Conservation (phyloP, 2,888 invertebrate species). For the Drosophila limbata region DNA sequence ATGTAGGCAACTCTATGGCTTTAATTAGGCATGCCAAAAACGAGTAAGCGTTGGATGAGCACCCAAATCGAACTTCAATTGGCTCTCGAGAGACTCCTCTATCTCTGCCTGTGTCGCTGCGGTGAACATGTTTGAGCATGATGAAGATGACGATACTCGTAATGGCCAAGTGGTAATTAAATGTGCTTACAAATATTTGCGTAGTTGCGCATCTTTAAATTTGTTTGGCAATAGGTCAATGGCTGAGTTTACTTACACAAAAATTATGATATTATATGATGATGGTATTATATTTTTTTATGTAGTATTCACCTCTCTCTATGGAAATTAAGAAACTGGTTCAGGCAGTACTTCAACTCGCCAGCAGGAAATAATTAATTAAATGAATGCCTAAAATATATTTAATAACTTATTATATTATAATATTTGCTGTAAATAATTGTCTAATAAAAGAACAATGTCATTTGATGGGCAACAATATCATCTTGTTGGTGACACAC, state of each 20-base stretch:
- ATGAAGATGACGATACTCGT: conserved; percentile 5
- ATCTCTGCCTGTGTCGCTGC: background rate
- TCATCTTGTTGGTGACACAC: conserved; percentile 49
- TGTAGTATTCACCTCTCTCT: background rate
- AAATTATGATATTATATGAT: conserved; percentile 4
- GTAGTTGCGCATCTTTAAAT: conserved; percentile 47
- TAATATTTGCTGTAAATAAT: conserved; percentile 8
- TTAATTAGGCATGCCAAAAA: conserved; percentile 76
- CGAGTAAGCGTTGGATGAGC: conserved; percentile 66
- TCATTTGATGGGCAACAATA: background rate
- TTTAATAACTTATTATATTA: background rate
- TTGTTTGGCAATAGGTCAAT: conserved; percentile 76
- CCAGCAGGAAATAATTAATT: conserved; percentile 6
- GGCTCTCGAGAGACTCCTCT: conserved; percentile 48
- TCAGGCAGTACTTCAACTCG: background rate
- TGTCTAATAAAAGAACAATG: conserved; percentile 7
- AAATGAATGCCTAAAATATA: conserved; percentile 2
- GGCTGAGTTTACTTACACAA: conserved; percentile 45
- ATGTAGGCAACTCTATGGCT: conserved; percentile 38
- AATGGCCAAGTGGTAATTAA: conserved; percentile 67
- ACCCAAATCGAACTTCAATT: conserved; percentile 66
- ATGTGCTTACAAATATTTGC: conserved; percentile 62
- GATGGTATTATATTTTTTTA: too few species aligned
- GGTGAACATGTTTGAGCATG: conserved; percentile 3
- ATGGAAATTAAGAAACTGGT: background rate